Evolutionary conservation across 2,888 invertebrate species (phyloP).

Genomic region (Sinelater perroti): DNA sequence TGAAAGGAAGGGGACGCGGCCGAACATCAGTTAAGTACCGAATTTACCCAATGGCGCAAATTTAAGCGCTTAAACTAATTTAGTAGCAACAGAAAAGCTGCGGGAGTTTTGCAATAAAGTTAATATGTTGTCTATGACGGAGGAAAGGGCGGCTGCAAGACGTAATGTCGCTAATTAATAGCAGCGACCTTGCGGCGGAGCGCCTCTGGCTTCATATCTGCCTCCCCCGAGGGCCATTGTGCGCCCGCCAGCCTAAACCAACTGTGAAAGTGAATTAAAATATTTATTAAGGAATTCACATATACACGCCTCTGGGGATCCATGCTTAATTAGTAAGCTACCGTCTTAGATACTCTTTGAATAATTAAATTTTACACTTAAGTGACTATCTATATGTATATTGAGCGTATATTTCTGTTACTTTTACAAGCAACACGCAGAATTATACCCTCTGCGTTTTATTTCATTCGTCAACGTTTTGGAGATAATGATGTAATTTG

Average conservation of each 20-base stretch:
- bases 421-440: constrained; percentile 8
- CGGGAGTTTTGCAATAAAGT: constrained; percentile 45
- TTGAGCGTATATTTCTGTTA: constrained; percentile 24
- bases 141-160: constrained; percentile 45
- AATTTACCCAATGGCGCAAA: constrained; percentile 32
- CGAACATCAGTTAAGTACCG: constrained; percentile 33
- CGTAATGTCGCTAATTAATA: constrained; percentile 60
- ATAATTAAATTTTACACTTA: constrained; percentile 54
- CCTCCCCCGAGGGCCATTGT: constrained; percentile 57
- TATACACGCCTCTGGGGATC: constrained; percentile 55
- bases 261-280: constrained; percentile 62
- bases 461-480: constrained; percentile 1
- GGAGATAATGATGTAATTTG: not conserved
- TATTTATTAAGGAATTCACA: constrained; percentile 62
- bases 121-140: constrained; percentile 41
- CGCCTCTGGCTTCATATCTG: constrained; percentile 56
- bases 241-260: constrained; percentile 58
- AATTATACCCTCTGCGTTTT: constrained; percentile 11
- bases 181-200: constrained; percentile 55
- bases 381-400: constrained; percentile 48
- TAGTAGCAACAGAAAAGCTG: constrained; percentile 34
- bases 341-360: constrained; percentile 56
- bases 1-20: not conserved
- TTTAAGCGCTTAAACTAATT: constrained; percentile 38
- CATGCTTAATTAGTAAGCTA: constrained; percentile 56